Evolutionary conservation across 1,140 invertebrate genomes (phyloP).

Genomic region (Pantala flavescens): DNA sequence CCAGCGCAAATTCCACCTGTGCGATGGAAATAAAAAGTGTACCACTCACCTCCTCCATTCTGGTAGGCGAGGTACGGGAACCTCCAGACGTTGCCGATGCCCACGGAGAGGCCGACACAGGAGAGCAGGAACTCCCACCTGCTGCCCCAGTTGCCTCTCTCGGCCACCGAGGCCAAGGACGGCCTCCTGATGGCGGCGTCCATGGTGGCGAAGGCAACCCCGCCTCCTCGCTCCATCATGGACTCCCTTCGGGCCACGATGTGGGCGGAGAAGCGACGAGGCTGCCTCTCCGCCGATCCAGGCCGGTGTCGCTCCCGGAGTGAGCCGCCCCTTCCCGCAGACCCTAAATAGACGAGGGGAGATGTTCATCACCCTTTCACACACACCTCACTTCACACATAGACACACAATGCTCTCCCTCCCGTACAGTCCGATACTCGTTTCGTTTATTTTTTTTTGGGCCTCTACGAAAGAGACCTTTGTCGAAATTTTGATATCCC

Average conservation of each 20-base stretch:
- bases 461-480: too few species aligned
- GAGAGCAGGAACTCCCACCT: conserved; percentile 60
- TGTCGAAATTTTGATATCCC: too few species aligned
- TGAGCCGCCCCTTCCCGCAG: conserved; percentile 16
- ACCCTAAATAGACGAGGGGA: not conserved
- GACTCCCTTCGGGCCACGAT: conserved; percentile 26
- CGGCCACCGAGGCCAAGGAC: conserved; percentile 27
- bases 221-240: conserved; percentile 20
- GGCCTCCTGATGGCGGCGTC: conserved; percentile 30
- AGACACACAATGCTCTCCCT: too few species aligned
- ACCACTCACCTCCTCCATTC: conserved; percentile 62
- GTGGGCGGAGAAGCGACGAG: conserved; percentile 26
- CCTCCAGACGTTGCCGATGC: conserved; percentile 79
- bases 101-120: conserved; percentile 69
- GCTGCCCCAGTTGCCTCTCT: conserved; percentile 39
- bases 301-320: conserved; percentile 17
- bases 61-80: conserved; percentile 75
- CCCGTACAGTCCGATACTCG: too few species aligned
- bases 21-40: not conserved
- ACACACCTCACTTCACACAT: too few species aligned
- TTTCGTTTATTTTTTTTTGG: too few species aligned
- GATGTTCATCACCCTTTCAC: too few species aligned
- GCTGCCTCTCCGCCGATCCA: conserved; percentile 8
- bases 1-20: too few species aligned
- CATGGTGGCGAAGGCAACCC: conserved; percentile 17